Conservation (phyloP, 2,113 vertebrate genomes). For the Porphyrio hochstetteri region DNA sequence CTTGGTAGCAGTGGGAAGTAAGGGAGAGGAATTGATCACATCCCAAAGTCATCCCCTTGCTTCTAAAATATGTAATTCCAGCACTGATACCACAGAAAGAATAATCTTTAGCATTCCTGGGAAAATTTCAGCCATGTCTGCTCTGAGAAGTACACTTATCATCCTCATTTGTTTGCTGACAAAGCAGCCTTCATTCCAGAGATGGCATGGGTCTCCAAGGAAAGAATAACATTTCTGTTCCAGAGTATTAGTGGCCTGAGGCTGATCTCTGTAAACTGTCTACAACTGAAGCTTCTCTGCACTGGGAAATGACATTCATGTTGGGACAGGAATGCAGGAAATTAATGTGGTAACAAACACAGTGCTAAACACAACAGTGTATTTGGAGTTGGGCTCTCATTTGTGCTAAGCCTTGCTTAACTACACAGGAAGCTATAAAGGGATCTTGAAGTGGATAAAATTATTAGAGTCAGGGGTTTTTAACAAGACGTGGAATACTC, state of each 20-base stretch:
- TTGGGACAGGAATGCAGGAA: conserved; percentile 49
- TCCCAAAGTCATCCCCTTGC: neutral
- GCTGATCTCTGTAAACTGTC: neutral
- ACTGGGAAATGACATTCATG: neutral
- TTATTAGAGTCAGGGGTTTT: neutral
- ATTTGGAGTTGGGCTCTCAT: neutral
- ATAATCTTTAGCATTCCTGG: neutral
- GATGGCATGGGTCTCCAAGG: conserved; percentile 23
- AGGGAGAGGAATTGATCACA: neutral
- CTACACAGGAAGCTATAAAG: neutral
- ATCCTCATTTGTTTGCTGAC: neutral
- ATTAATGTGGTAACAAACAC: conserved; percentile 24
- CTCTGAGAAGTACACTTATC: neutral
- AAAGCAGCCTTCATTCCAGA: conserved; percentile 25
- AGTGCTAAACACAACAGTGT: neutral
- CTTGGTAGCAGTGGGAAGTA: neutral
- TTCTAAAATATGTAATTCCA: neutral
- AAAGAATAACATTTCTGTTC: conserved; percentile 3
- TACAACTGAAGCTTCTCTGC: neutral
- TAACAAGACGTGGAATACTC: neutral
- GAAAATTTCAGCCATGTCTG: conserved; percentile 15
- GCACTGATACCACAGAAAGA: neutral
- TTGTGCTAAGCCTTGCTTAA: neutral
- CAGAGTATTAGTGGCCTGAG: neutral
- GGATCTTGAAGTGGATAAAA: neutral